Evolutionary conservation across 2,888 invertebrate species (phyloP).

Genomic region (Troides helena): DNA sequence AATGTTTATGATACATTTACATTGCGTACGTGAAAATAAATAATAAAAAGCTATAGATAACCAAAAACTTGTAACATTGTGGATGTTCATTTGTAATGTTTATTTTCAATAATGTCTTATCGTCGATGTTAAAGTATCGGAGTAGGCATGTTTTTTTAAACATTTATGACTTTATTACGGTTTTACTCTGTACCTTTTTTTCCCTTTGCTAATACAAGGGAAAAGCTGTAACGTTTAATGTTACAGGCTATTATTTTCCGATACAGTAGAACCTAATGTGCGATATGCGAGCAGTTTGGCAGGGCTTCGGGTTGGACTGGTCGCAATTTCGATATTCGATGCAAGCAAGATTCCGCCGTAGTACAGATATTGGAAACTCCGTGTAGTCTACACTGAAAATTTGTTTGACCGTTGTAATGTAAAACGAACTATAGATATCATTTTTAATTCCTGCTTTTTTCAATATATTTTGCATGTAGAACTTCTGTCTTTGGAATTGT

Average conservation of each 20-base stretch:
- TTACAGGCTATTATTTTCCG: conserved; percentile 23
- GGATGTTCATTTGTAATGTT: too few species aligned
- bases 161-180: not conserved
- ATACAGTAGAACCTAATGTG: conserved; percentile 21
- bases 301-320: conserved; percentile 5
- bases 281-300: conserved; percentile 12
- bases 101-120: not conserved
- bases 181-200: not conserved
- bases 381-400: conserved; percentile 11
- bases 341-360: conserved; percentile 17
- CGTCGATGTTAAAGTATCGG: not conserved
- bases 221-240: conserved; percentile 16
- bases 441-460: too few species aligned
- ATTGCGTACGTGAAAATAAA: not conserved
- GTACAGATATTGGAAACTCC: conserved; percentile 17
- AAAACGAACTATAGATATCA: not conserved
- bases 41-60: too few species aligned
- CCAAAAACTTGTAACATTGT: too few species aligned
- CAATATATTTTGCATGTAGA: too few species aligned
- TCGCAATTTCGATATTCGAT: conserved; percentile 18
- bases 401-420: conserved; percentile 6
- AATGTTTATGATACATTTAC: not conserved
- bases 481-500: too few species aligned
- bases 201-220: conserved; percentile 6
- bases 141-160: not conserved